A percentile compares a stretch with the other conserved stretches of the same genome.
Conservation (phyloP, 2,113 vertebrate species). For the Pyrgilauda ruficollis region DNA sequence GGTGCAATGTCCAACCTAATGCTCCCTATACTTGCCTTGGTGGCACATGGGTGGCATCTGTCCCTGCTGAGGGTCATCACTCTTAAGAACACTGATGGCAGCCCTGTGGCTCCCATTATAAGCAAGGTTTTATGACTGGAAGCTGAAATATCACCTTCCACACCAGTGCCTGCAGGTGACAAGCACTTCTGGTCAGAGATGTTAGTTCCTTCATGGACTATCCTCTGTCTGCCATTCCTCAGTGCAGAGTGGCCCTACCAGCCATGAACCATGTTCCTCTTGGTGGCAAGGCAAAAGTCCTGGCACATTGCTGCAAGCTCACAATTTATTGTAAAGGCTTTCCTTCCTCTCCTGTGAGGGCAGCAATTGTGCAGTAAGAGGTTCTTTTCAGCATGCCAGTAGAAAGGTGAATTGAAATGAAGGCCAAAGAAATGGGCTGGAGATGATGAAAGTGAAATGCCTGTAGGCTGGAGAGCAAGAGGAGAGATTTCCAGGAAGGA, state of each 20-base stretch:
- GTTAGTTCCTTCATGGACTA: neutral
- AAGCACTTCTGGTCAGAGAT: neutral
- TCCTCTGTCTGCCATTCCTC: neutral
- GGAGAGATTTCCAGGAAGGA: neutral
- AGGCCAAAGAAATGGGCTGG: neutral
- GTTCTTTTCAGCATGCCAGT: neutral
- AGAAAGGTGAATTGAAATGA: neutral
- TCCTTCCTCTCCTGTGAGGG: neutral
- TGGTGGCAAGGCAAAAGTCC: neutral
- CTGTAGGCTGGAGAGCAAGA: neutral
- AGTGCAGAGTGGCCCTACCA: neutral
- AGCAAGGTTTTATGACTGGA: neutral
- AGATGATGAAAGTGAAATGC: neutral
- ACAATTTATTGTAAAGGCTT: neutral
- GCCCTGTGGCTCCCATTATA: neutral
- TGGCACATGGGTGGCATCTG: neutral
- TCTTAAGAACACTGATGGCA: neutral
- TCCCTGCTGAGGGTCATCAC: neutral
- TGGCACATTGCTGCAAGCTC: neutral
- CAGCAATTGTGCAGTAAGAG: neutral
- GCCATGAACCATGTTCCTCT: fast-evolving
- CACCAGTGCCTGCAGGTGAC: fast-evolving
- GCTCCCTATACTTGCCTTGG: neutral
- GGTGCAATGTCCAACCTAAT: neutral
- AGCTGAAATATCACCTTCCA: neutral